Evolutionary conservation across 2,113 vertebrate species (phyloP).

Genomic region (Chelonoidis abingdonii): DNA sequence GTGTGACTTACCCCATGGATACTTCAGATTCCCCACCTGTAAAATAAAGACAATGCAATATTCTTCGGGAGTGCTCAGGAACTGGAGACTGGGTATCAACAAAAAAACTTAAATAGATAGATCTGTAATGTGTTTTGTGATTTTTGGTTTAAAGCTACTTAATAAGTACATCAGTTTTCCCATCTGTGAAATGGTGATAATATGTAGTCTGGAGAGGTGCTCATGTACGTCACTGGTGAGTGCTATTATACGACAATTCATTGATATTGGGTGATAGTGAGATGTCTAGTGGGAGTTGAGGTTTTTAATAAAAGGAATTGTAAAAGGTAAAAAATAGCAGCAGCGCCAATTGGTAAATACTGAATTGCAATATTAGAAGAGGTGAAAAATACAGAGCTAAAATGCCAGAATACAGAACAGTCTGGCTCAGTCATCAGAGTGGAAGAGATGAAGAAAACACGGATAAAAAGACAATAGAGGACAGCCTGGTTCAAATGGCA

Average conservation of each 20-base stretch:
- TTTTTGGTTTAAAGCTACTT: neutral
- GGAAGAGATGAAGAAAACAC: neutral
- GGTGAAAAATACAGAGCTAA: neutral
- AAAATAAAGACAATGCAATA: neutral
- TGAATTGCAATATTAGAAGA: neutral
- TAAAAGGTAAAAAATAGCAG: fast-evolving
- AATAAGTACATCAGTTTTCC: neutral
- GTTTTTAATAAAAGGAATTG: neutral
- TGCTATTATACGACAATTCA: neutral
- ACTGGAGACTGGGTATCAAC: neutral
- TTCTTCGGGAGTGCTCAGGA: neutral
- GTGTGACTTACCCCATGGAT: neutral
- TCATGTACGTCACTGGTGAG: neutral
- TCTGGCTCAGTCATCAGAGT: neutral
- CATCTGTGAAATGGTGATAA: neutral
- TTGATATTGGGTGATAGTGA: neutral
- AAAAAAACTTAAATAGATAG: neutral
- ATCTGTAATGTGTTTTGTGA: neutral
- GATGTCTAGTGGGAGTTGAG: fast-evolving
- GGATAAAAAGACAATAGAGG: neutral
- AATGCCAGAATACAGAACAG: neutral
- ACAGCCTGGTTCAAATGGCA: neutral
- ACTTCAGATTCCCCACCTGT: neutral
- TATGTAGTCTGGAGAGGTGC: neutral
- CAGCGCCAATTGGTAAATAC: neutral